Evolutionary conservation across 2,888 invertebrate species (phyloP).

Genomic region (Pristionchus entomophagus): DNA sequence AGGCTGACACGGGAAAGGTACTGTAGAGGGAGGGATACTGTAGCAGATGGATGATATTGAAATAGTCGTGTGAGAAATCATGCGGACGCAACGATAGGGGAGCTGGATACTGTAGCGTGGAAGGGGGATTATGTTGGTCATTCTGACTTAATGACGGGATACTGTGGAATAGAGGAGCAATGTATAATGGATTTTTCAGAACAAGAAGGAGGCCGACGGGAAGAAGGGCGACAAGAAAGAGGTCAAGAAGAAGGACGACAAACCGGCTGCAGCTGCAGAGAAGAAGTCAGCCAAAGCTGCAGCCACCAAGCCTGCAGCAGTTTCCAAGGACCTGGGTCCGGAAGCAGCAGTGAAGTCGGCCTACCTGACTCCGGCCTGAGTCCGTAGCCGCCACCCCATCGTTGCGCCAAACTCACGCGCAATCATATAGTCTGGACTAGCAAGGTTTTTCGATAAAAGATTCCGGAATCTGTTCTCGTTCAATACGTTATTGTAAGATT

Average conservation of each 20-base stretch:
- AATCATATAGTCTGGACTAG: slow-evolving; percentile 32
- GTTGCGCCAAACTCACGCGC: not conserved
- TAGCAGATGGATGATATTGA: too few relatives aligned
- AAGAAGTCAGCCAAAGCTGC: not conserved
- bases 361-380: not conserved
- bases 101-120: not conserved
- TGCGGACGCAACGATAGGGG: too few relatives aligned
- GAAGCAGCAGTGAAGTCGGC: too few relatives aligned
- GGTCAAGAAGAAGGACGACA: slow-evolving; percentile 20
- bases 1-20: not conserved
- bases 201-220: not conserved
- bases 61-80: too few relatives aligned
- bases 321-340: too few relatives aligned
- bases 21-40: not conserved
- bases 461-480: slow-evolving; percentile 40
- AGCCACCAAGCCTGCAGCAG: too few relatives aligned
- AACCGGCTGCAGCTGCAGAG: not conserved
- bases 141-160: too few relatives aligned
- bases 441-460: slow-evolving; percentile 39
- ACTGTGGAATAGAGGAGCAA: too few relatives aligned
- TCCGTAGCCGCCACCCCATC: not conserved
- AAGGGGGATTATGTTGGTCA: not conserved
- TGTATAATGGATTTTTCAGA: slow-evolving; percentile 16
- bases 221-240: not conserved
- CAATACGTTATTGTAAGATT: too few relatives aligned